Evolutionary conservation across 2,113 vertebrate genomes (phyloP).

Genomic region (Phalacrocorax carbo): DNA sequence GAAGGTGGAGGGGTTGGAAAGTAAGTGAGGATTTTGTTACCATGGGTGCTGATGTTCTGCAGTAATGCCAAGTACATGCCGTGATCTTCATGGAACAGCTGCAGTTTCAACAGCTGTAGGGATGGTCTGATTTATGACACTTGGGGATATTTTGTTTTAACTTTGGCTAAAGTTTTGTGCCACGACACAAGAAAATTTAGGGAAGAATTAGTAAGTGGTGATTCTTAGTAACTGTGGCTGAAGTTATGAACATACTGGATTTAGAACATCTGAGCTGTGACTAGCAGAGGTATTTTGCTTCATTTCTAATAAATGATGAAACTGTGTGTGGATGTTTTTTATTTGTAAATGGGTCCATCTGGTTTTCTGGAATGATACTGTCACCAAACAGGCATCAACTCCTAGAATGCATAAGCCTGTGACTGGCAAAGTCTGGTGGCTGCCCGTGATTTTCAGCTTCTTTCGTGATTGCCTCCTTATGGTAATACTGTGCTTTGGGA

Average conservation of each 20-base stretch:
- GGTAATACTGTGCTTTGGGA: background rate
- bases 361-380: background rate
- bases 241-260: background rate
- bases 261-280: background rate
- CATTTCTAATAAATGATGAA: background rate
- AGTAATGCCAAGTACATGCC: background rate
- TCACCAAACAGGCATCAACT: background rate
- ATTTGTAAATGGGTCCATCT: background rate
- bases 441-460: background rate
- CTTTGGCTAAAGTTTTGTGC: background rate
- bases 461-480: background rate
- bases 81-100: background rate
- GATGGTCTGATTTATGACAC: background rate
- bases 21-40: background rate
- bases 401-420: background rate
- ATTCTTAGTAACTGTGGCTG: background rate
- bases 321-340: background rate
- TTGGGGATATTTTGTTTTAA: conserved; percentile 2
- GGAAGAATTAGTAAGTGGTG: background rate
- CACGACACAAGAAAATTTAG: background rate
- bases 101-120: conserved; percentile 19
- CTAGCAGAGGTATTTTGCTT: background rate
- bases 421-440: background rate
- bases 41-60: background rate
- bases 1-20: background rate